Evolutionary conservation across 2,888 invertebrate species (phyloP), one percentile per base, ranked within the genome.

Genomic region (Eurytoma californica): DNA sequence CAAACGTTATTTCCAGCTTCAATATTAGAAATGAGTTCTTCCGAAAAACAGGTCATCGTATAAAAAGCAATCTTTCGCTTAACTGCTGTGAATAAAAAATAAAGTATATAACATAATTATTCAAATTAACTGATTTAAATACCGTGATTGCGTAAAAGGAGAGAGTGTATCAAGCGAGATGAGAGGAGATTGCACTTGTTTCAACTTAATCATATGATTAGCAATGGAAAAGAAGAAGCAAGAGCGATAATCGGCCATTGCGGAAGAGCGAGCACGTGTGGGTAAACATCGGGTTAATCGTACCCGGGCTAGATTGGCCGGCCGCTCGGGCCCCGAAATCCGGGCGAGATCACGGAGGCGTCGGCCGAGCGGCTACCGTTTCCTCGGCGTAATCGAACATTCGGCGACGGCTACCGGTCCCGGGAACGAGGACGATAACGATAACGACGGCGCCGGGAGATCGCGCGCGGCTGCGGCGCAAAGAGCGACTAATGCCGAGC

Each of bases 401-500:
- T 39, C 39, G 39, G 39, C 39, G 39, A 39, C 39, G 39, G 39
- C 39, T 39, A 39, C 39, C 39, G 39, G 39, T 9, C 57, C n/a
- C 49, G 77, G 47, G 66, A 68, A 49, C 78, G 60, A 9, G 39
- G 39, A 39, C 39, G 39, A 39, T 39, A 69, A 77, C 58, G 63
- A 72, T 72, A 65, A 77, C 49, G 61, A 55, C 57, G 58, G 30
- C 57, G 72, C 39, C 65, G 66, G 2, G 18, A 53, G 20, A 39
- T 39, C 39, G 39, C 39, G 7, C 39, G 39, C 39, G 14, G 3
- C 49, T n/a, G 53, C 9, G 28, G 24, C 75, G 83, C 82, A 82
- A 81, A 78, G 77, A 79, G 70, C 78, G 80, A 80, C 84, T 83
- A 84, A 80, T 72, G 58, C 75, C 39, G 39, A 72, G 73, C 72